These are phyloP conservation scores for Pedicia rivosa DNA, from an alignment of 2,888 invertebrate genomes.

Conservation along the genomic window DNA sequence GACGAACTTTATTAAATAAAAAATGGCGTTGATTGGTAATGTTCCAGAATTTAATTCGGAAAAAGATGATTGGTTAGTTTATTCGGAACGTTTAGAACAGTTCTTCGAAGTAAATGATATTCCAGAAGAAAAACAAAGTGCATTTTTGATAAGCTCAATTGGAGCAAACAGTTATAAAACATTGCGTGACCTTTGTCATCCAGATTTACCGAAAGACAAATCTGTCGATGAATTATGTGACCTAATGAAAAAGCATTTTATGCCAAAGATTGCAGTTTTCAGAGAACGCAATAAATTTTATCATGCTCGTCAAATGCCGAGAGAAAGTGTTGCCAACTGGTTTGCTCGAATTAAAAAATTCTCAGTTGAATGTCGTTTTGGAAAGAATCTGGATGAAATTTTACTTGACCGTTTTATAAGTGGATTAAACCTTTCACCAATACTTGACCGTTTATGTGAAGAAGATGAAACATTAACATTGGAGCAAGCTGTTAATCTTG, in stretches of 20 bases:
- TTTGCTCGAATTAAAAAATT: conserved; percentile 13
- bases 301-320: conserved; percentile 11
- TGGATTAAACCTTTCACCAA: conserved; percentile 4
- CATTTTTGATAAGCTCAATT: conserved; percentile 13
- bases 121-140: conserved; percentile 11
- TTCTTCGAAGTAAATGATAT: conserved; percentile 13
- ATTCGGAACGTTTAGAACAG: conserved; percentile 12
- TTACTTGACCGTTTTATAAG: conserved; percentile 8
- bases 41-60: conserved; percentile 7
- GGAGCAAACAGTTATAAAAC: conserved; percentile 13
- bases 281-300: conserved; percentile 13
- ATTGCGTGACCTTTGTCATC: conserved; percentile 14
- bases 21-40: conserved; percentile 7
- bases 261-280: conserved; percentile 10
- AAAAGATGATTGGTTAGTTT: conserved; percentile 8
- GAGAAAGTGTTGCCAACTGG: conserved; percentile 12
- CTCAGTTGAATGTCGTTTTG: conserved; percentile 15
- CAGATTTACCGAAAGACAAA: conserved; percentile 13
- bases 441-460: conserved; percentile 8
- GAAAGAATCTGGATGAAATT: conserved; percentile 6
- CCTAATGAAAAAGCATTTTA: conserved; percentile 11
- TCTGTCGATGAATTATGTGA: conserved; percentile 12
- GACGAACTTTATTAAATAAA: no score
- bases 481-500: conserved; percentile 7
- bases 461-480: conserved; percentile 8